Percentiles rank a stretch among this genome's conserved stretches.
These are phyloP conservation scores for Epicampocera succincta DNA, from an alignment of 2,888 invertebrate genomes.

Conservation along the genomic window DNA sequence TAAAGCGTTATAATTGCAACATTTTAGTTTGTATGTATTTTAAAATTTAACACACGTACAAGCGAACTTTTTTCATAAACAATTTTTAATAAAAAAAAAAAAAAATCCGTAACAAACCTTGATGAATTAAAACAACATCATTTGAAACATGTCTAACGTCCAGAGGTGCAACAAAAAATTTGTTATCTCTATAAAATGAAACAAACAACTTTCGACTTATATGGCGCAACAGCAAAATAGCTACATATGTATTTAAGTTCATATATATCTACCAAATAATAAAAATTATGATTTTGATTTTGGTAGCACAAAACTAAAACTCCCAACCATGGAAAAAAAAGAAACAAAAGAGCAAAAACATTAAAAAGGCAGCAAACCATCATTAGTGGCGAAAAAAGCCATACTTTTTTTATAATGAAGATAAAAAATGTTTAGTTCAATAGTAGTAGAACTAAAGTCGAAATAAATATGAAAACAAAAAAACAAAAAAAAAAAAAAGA, in stretches of 20 bases:
- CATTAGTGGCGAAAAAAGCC: conserved; percentile 57
- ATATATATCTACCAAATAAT: conserved; percentile 17
- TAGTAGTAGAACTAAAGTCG: conserved; percentile 26
- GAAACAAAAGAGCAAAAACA: conserved; percentile 24
- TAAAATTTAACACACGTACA: conserved; percentile 39
- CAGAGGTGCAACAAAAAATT: conserved; percentile 64
- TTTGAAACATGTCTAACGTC: conserved; percentile 42
- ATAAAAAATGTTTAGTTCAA: conserved; percentile 12
- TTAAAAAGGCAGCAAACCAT: conserved; percentile 55
- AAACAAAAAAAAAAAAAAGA: conserved; percentile 22
- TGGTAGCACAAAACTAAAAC: conserved; percentile 30
- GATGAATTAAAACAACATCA: conserved; percentile 59
- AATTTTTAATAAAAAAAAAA: conserved; percentile 4
- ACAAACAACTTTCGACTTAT: conserved; percentile 66
- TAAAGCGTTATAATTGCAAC: conserved; percentile 16
- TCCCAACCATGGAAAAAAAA: background rate
- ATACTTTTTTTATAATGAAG: conserved; percentile 24
- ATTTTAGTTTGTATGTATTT: conserved; percentile 13
- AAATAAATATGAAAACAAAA: background rate
- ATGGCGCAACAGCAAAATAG: conserved; percentile 56
- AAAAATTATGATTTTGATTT: conserved; percentile 59
- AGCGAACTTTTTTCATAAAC: background rate
- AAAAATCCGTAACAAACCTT: conserved; percentile 25
- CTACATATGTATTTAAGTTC: no score
- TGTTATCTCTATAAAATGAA: conserved; percentile 61